Evolutionary conservation across 2,797 vertebrate genomes (phyloP), one percentile per base, ranked within the genome.

Genomic region (Aselliscus stoliczkanus): DNA sequence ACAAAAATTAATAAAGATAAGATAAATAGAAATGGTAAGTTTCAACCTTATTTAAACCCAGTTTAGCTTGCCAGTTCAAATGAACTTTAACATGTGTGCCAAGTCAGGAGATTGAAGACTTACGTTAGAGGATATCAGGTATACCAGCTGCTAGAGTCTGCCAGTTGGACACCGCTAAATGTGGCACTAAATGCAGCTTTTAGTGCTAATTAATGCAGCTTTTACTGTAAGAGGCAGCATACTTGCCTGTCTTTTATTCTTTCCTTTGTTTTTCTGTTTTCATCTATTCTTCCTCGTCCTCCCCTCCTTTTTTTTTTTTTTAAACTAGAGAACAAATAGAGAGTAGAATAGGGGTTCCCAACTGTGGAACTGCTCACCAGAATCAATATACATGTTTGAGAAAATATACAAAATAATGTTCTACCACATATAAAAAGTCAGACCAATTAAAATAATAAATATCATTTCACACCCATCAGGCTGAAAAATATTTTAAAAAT

Each of bases 181-280:
- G 29, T 42, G 50, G 80, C 37, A 23, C 64, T 90, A 75, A 93
- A 37, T 58, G 27, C 31, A 58, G 58, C 65, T 87, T 80, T 90
- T 70, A 84, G 94, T 87, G 47, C 42, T 69, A 82, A 89, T 94
- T 77, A 92, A 58, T n/a, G 27, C 23, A 54, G 81, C 70, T 75
- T 81, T 79, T 50, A 73, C 80, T 56, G 29, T 64, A 44, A 52
- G 60, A 65, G 60, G 80, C 23, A 69, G 47, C 44, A 37, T 10
- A 44, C 29, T 67, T 73, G 42, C 80, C 27, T 75, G 86, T 47
- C 79, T 86, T 77, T 42, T 72, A 27, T 52, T 82, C 47, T 72
- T 58, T 64, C 37, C 29, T 92, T 54, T 88, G 50, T 54, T 90
- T 39, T 85, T 80, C 44, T 39, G 9, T 31, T 69, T 75, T 85